Conservation (phyloP, 2,113 vertebrate species). For the Tachuris rubrigastra region DNA sequence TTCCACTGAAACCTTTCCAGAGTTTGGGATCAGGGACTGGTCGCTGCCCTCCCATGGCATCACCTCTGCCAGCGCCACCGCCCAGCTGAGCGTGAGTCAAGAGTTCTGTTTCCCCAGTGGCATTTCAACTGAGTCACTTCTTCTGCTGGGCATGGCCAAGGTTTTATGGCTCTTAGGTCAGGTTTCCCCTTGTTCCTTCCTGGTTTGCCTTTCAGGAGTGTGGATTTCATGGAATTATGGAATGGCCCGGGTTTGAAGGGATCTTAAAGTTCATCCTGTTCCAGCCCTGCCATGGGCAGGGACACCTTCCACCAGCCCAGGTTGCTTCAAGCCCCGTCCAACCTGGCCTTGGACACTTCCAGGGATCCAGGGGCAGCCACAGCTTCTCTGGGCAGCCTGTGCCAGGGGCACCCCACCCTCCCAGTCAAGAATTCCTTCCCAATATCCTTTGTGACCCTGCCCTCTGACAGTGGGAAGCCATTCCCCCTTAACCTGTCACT, state of each 20-base stretch:
- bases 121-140: neutral
- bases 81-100: neutral
- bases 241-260: neutral
- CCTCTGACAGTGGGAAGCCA: neutral
- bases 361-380: neutral
- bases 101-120: neutral
- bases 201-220: neutral
- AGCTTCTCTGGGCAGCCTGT: neutral
- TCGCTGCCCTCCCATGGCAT: neutral
- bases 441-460: neutral
- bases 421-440: neutral
- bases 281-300: neutral
- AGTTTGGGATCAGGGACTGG: neutral
- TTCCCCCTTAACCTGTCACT: neutral
- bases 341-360: neutral
- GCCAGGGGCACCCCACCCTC: neutral
- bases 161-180: neutral
- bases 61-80: neutral
- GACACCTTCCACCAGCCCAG: neutral
- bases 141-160: neutral
- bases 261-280: rapidly evolving
- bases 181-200: neutral
- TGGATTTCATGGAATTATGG: neutral
- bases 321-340: rapidly evolving
- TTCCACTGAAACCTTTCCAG: neutral